Evolutionary conservation across 2,113 vertebrate species (phyloP), one percentile per base, ranked within the genome.

Genomic region (Hemichromis elongatus): DNA sequence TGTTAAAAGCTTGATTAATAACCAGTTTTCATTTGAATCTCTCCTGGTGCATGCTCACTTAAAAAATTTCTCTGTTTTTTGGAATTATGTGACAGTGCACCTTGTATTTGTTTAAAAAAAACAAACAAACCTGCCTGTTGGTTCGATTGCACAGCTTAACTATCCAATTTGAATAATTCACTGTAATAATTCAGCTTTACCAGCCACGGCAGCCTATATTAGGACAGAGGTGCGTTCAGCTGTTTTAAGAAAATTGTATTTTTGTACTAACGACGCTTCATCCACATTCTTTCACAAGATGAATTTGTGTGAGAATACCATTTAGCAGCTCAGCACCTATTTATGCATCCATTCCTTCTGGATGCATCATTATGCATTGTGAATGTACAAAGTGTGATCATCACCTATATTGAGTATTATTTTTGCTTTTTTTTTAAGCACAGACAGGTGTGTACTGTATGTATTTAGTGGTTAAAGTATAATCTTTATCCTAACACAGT

Each of bases 31-130:
- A 80, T 50, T 70, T 81, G 24, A 86, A 56, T 55, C 12, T 87
- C 45, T 47, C 56, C 47, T 54, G 37, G 79, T 90, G 90, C 89
- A 90, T 84, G 83, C 77, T 81, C 28, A 81, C 9, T 59, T 55
- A 1, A 35, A 57, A 10, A 42, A 47, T 24, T 77, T 56, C 5
- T 75, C 37, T 82, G 50, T 52, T 47, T 30, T 30, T 66, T 37
- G 14, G 13, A 66, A 57, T 75, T 18, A 26, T 87, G 66, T 40
- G 6, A 70, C 50, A 8, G 16, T 52, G 70, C 45, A 50, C 9
- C 8, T 87, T 79, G 40, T 68, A 57, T 47, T 81, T 52, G 9
- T 61, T 54, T 12, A 57, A 42, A 19, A 42, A 59, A 26, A 57
- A 12, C 10, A 56, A 18, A 19, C 82, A 77, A 68, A 28, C 3